phyloP scores from a whole-genome alignment of 2,113 vertebrate genomes.

The Stigmatopora nigra region DNA sequence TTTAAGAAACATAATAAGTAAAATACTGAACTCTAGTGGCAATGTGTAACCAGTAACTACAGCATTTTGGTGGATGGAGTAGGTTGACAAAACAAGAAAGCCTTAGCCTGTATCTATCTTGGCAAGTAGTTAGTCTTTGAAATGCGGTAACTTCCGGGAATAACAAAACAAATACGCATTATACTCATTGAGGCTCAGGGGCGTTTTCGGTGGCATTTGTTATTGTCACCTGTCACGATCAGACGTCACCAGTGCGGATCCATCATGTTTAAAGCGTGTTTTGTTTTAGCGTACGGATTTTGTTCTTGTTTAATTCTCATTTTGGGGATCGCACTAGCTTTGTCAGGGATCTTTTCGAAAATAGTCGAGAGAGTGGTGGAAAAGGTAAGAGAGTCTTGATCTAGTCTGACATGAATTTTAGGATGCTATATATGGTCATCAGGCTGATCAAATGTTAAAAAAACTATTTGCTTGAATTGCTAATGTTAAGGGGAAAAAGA shows the following conservation, averaged over 20 bases:
- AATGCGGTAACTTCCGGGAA: constrained; percentile 4
- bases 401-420: neutral
- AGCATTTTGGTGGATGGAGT: no score
- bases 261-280: constrained; percentile 54
- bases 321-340: constrained; percentile 53
- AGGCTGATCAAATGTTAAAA: neutral
- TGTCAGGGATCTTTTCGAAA: constrained; percentile 58
- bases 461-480: neutral
- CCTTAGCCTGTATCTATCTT: accelerated
- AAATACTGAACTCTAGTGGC: constrained; percentile 44
- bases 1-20: neutral
- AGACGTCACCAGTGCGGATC: neutral
- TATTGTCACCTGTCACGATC: neutral
- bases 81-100: neutral
- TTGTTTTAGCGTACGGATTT: constrained; percentile 54
- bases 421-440: neutral
- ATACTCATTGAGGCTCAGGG: neutral
- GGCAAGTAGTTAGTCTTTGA: constrained; percentile 19
- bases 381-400: constrained; percentile 47
- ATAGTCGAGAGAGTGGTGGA: constrained; percentile 51
- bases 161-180: constrained; percentile 45
- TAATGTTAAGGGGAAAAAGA: neutral
- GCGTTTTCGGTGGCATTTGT: neutral
- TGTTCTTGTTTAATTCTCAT: constrained; percentile 60
- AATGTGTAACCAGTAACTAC: neutral